phyloP scores from a whole-genome alignment of 2,888 invertebrate species.

The Pelosia muscerda region DNA sequence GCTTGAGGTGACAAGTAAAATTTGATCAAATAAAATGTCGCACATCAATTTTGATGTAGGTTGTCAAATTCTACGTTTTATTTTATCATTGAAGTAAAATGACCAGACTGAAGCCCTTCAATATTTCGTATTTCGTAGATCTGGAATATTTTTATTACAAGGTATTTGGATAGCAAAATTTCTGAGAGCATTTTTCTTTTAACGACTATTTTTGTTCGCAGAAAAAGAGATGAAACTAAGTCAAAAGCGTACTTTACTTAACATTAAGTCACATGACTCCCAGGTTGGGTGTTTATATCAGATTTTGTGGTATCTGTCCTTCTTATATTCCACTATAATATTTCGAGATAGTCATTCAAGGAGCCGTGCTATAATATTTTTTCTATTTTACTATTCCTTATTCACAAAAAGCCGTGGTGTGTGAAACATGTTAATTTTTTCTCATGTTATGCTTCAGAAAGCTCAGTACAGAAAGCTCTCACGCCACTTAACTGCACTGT shows the following conservation, averaged over 20 bases:
- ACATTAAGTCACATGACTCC: slow-evolving; percentile 2
- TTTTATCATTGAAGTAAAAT: not conserved
- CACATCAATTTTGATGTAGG: not conserved
- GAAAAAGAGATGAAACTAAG: slow-evolving; percentile 3
- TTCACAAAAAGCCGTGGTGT: not conserved
- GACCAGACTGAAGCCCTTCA: not conserved
- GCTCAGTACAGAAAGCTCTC: not conserved
- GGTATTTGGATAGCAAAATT: not conserved
- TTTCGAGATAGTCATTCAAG: not conserved
- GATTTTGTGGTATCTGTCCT: not conserved
- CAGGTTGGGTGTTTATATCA: not conserved
- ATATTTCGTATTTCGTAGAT: not conserved
- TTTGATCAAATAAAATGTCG: not conserved
- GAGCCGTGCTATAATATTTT: not conserved
- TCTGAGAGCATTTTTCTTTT: slow-evolving; percentile 8
- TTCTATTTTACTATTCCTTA: not conserved
- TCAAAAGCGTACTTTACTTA: slow-evolving; percentile 4
- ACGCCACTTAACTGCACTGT: not conserved
- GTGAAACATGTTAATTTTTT: not conserved
- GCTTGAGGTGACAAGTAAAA: too few species aligned
- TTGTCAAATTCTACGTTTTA: slow-evolving; percentile 1
- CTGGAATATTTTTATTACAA: not conserved
- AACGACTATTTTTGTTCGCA: slow-evolving; percentile 13
- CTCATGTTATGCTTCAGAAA: not conserved
- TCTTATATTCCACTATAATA: not conserved